phyloP scores from a whole-genome alignment of 2,113 vertebrate species.

The Malurus elegans region DNA sequence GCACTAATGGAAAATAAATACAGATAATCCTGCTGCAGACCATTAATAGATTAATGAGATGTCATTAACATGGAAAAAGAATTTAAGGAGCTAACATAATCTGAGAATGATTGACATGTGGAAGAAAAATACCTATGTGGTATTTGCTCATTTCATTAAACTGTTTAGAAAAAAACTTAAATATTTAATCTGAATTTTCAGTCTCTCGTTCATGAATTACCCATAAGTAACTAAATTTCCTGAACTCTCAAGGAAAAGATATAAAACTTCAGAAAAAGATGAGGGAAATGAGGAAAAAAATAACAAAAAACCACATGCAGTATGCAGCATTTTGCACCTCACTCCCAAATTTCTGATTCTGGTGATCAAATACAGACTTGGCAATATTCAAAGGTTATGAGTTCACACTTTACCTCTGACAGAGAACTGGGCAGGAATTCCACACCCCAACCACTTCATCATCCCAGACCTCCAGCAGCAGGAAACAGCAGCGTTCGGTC shows the following conservation, averaged over 20 bases:
- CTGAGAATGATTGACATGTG: background rate
- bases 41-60: conserved; percentile 43
- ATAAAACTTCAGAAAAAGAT: background rate
- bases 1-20: conserved; percentile 19
- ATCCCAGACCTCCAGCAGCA: background rate
- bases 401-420: background rate
- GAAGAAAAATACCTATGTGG: background rate
- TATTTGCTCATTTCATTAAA: conserved; percentile 32
- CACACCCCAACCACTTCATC: background rate
- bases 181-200: conserved; percentile 32
- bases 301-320: too few species aligned
- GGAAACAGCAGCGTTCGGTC: accelerated
- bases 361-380: background rate
- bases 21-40: conserved; percentile 14
- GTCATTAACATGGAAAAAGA: background rate
- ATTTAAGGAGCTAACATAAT: background rate
- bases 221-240: background rate
- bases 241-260: background rate
- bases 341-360: background rate
- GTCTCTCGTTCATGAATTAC: conserved; percentile 1
- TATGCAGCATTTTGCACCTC: background rate
- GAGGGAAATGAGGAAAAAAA: background rate
- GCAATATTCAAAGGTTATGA: accelerated
- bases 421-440: background rate
- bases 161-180: conserved; percentile 21